Percentiles rank a stretch among this genome's conserved stretches.
These are phyloP conservation scores for Neoaliturus tenellus DNA, from an alignment of 2,888 invertebrate species.

Conservation along the genomic window DNA sequence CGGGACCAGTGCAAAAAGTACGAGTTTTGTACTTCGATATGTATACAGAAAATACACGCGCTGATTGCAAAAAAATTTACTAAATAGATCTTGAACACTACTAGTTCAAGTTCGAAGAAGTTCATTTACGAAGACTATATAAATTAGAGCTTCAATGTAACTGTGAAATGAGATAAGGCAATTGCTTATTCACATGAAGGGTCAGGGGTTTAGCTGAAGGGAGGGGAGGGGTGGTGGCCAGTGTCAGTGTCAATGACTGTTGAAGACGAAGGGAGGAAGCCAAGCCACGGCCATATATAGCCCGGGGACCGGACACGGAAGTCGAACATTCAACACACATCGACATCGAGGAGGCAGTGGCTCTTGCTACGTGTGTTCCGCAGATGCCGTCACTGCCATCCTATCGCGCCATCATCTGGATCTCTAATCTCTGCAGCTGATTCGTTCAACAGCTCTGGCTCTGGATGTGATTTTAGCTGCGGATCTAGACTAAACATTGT, in stretches of 20 bases:
- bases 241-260: neutral
- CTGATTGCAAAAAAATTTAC: too few relatives aligned
- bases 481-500: neutral
- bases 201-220: neutral
- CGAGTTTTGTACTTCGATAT: too few relatives aligned
- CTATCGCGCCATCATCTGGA: too few relatives aligned
- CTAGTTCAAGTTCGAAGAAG: too few relatives aligned
- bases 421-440: neutral
- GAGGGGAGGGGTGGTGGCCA: neutral
- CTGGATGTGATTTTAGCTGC: neutral
- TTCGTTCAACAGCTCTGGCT: neutral
- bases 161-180: too few relatives aligned
- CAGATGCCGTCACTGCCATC: neutral
- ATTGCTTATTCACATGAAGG: too few relatives aligned
- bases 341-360: neutral
- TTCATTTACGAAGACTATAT: too few relatives aligned
- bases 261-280: neutral
- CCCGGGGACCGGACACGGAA: constrained; percentile 9
- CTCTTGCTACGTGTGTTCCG: neutral
- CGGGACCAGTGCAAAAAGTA: too few relatives aligned
- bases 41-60: too few relatives aligned
- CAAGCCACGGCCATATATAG: neutral
- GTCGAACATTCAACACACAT: neutral
- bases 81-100: too few relatives aligned
- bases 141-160: too few relatives aligned